These are phyloP conservation scores for Falco rusticolus DNA, from an alignment of 2,797 vertebrate species.

Conservation along the genomic window DNA sequence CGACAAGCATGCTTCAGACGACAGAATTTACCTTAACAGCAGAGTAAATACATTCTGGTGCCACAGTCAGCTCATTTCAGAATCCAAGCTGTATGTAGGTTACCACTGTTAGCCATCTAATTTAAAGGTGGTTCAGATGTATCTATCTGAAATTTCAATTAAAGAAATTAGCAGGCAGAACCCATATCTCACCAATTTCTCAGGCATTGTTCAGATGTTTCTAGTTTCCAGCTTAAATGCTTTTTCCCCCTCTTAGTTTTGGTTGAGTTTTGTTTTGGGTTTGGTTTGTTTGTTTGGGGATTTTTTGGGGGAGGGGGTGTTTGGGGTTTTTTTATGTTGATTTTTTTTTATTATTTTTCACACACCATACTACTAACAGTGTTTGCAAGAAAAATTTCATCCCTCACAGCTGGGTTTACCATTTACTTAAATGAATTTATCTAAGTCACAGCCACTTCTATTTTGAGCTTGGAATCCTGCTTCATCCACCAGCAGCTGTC, in stretches of 20 bases:
- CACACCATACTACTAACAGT: neutral
- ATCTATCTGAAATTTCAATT: neutral
- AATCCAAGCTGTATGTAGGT: neutral
- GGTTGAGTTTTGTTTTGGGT: too few species aligned
- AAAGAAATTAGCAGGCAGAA: neutral
- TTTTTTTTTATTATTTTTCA: neutral
- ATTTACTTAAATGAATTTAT: neutral
- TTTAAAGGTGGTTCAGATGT: rapidly evolving
- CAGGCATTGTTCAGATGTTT: neutral
- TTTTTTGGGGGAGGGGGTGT: too few species aligned
- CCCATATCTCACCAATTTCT: rapidly evolving
- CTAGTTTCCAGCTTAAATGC: neutral
- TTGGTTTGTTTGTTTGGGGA: too few species aligned
- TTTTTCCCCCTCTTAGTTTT: neutral
- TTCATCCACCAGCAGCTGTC: neutral
- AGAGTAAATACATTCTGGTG: rapidly evolving
- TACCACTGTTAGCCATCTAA: neutral
- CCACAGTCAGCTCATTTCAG: neutral
- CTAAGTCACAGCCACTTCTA: neutral
- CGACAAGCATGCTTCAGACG: neutral
- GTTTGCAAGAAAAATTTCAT: neutral
- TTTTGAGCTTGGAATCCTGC: neutral
- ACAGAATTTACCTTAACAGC: rapidly evolving
- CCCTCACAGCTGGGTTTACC: neutral
- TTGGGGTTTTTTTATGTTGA: too few species aligned